Percentiles rank a stretch among this genome's conserved stretches.
Evolutionary conservation across 2,797 vertebrate species (phyloP).

Genomic region (Ctenochaetus hawaiiensis): DNA sequence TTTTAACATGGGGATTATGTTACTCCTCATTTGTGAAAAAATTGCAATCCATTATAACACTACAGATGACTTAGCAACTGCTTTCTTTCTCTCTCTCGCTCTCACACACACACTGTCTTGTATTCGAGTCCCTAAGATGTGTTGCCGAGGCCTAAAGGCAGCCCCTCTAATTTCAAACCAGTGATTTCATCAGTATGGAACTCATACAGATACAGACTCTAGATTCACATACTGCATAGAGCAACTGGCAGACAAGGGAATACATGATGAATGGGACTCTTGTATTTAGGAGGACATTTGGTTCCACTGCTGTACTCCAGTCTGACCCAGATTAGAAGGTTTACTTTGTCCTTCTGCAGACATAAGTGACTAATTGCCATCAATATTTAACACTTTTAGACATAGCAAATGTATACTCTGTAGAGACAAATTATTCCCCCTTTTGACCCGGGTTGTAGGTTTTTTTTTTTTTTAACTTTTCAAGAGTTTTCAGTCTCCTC

Average conservation of each 20-base stretch:
- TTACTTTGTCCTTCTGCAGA: constrained; percentile 64
- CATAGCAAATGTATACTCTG: background rate
- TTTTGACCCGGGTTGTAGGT: background rate
- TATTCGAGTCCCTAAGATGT: constrained; percentile 42
- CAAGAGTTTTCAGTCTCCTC: background rate
- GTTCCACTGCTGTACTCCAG: constrained; percentile 65
- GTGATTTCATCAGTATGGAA: constrained; percentile 85
- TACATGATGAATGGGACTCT: constrained; percentile 74
- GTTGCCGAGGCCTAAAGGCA: constrained; percentile 58
- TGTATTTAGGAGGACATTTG: constrained; percentile 70
- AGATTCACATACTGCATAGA: constrained; percentile 67
- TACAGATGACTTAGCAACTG: constrained; percentile 16
- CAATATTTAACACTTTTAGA: constrained; percentile 49
- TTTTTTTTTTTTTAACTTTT: background rate
- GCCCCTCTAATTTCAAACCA: constrained; percentile 68
- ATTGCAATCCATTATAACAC: constrained; percentile 12
- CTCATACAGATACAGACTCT: constrained; percentile 73
- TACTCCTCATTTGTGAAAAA: constrained; percentile 32
- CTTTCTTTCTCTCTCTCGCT: constrained; percentile 7
- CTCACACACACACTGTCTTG: constrained; percentile 29
- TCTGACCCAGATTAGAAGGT: constrained; percentile 72
- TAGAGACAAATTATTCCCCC: background rate
- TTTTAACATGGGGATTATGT: constrained; percentile 31
- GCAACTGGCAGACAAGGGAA: constrained; percentile 71
- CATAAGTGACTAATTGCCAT: constrained; percentile 52